phyloP scores from a whole-genome alignment of 2,888 invertebrate species.

The Heliconius erato region DNA sequence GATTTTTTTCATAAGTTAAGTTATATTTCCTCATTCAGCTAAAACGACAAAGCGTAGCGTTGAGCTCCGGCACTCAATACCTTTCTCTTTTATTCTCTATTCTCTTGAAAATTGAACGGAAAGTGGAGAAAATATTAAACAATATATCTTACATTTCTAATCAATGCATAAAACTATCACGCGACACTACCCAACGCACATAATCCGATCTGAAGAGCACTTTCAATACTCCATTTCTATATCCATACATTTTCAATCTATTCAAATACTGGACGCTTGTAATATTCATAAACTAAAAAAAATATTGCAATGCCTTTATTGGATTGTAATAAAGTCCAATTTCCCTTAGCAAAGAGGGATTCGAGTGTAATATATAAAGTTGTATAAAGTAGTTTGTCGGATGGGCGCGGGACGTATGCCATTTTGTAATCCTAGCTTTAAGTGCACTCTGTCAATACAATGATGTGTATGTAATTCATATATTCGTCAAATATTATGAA shows the following conservation, averaged over 20 bases:
- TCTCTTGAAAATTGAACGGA: too few relatives aligned
- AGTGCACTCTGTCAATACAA: constrained; percentile 76
- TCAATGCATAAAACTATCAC: constrained; percentile 59
- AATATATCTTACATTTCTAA: not conserved
- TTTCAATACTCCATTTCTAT: constrained; percentile 75
- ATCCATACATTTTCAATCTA: constrained; percentile 64
- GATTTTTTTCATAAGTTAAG: not conserved
- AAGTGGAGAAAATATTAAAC: too few relatives aligned
- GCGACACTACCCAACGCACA: constrained; percentile 59
- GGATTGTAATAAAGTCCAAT: constrained; percentile 41
- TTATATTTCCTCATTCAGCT: not conserved
- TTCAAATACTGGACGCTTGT: constrained; percentile 65
- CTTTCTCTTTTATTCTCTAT: too few relatives aligned
- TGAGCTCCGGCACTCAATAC: not conserved
- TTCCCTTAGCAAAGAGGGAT: not conserved
- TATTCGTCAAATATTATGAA: not conserved
- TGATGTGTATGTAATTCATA: constrained; percentile 56
- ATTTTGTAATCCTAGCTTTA: constrained; percentile 76
- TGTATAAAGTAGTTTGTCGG: constrained; percentile 66
- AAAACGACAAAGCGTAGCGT: not conserved
- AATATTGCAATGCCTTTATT: constrained; percentile 45
- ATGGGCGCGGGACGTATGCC: constrained; percentile 63
- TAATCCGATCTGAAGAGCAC: constrained; percentile 78
- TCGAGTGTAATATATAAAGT: constrained; percentile 46
- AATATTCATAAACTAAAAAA: constrained; percentile 23